phyloP scores from a whole-genome alignment of 2,888 invertebrate species.

The Dolichopus griseipennis region DNA sequence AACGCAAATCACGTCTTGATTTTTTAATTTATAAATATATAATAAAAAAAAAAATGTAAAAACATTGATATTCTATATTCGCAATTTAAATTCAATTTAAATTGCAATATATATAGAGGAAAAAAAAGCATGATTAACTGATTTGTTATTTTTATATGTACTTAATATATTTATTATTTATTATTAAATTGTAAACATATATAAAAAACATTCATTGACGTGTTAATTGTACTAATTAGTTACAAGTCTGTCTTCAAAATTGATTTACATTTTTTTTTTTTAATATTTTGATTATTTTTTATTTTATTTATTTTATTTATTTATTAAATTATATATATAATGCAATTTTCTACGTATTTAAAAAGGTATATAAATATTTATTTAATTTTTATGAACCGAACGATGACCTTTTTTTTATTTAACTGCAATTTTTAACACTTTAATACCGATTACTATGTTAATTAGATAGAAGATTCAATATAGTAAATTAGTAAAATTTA shows the following conservation, averaged over 20 bases:
- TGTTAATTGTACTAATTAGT: constrained; percentile 2
- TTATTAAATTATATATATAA: background rate
- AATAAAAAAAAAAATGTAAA: too few relatives aligned
- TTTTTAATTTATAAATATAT: too few relatives aligned
- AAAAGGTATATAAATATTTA: too few relatives aligned
- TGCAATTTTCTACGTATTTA: too few relatives aligned
- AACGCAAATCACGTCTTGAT: background rate
- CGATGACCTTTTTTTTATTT: background rate
- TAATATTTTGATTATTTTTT: background rate
- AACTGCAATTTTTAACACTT: too few relatives aligned
- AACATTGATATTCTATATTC: too few relatives aligned
- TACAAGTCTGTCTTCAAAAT: background rate
- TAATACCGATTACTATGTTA: too few relatives aligned
- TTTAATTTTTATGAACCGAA: background rate
- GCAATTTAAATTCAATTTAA: too few relatives aligned
- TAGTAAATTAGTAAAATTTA: too few relatives aligned
- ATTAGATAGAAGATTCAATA: too few relatives aligned
- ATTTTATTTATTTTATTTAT: background rate
- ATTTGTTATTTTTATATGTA: background rate
- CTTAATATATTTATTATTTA: background rate
- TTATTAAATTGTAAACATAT: background rate
- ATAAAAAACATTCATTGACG: background rate
- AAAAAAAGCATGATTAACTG: background rate
- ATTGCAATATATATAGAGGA: too few relatives aligned
- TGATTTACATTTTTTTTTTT: too few relatives aligned